phyloP scores from a whole-genome alignment of 2,113 vertebrate genomes.

The Leptobrachium leishanense region DNA sequence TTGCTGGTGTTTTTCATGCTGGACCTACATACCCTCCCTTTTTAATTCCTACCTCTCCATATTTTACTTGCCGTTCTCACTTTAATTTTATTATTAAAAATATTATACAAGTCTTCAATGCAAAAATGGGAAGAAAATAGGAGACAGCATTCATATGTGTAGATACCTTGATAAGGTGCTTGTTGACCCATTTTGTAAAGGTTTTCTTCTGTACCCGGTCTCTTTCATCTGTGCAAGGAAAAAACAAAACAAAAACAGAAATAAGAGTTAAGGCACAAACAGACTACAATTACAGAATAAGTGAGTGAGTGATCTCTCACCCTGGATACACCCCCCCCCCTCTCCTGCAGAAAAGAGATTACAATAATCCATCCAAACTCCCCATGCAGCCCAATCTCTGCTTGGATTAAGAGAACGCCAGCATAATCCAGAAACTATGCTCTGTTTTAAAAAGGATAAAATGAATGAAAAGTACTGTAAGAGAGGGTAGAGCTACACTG shows the following conservation, averaged over 20 bases:
- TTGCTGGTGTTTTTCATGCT: too few species aligned
- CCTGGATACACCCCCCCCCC: slow-evolving; percentile 7
- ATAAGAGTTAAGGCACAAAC: background rate
- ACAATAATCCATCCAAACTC: slow-evolving; percentile 31
- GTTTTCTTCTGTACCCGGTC: slow-evolving; percentile 99
- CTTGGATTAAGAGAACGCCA: slow-evolving; percentile 17
- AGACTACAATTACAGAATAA: background rate
- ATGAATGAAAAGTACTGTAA: background rate
- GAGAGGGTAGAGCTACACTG: background rate
- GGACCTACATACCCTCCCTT: too few species aligned
- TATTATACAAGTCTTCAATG: too few species aligned
- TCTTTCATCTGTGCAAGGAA: slow-evolving; percentile 83
- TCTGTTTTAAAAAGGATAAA: slow-evolving; percentile 3
- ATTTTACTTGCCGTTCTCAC: too few species aligned
- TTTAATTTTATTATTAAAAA: too few species aligned
- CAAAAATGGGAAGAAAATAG: too few species aligned
- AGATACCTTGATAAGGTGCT: slow-evolving; percentile 96
- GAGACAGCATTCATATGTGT: too few species aligned
- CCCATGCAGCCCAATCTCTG: slow-evolving; percentile 21
- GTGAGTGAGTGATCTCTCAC: slow-evolving; percentile 1
- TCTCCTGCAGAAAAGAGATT: slow-evolving; percentile 32
- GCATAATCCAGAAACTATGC: slow-evolving; percentile 25
- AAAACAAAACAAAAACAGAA: slow-evolving; percentile 50
- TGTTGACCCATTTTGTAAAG: slow-evolving; percentile 99
- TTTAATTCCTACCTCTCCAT: too few species aligned